These are phyloP conservation scores for Brachyptera putata DNA, from an alignment of 2,888 invertebrate species.

Conservation along the genomic window DNA sequence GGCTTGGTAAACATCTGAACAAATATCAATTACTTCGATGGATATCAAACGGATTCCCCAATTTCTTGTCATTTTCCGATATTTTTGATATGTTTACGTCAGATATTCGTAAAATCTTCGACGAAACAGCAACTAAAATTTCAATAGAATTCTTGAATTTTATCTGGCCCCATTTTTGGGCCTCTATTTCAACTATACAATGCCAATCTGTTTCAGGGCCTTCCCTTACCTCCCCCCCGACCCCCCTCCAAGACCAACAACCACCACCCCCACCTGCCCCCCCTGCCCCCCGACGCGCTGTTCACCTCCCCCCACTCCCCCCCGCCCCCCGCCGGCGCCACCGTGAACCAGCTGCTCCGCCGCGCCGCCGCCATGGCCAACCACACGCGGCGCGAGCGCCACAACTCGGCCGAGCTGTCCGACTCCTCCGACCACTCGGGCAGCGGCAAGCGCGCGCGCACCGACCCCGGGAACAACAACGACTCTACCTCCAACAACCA, in stretches of 20 bases:
- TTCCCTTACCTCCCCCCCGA: neutral
- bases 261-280: neutral
- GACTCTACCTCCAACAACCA: conserved; percentile 9
- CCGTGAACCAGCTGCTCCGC: conserved; percentile 63
- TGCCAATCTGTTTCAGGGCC: no score
- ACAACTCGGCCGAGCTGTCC: conserved; percentile 18
- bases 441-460: conserved; percentile 16
- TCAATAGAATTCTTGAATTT: no score
- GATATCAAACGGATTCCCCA: no score
- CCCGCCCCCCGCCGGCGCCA: conserved; percentile 47
- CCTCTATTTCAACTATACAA: no score
- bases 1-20: no score
- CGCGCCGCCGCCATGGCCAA: conserved; percentile 45
- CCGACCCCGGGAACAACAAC: conserved; percentile 14
- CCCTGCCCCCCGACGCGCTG: conserved; percentile 46
- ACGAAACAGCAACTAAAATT: no score
- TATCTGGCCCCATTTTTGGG: no score
- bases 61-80: no score
- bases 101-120: no score
- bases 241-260: neutral
- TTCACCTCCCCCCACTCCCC: conserved; percentile 50
- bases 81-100: no score
- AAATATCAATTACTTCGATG: no score
- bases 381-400: conserved; percentile 26
- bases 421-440: conserved; percentile 1